Evolutionary conservation across 2,888 invertebrate species (phyloP).

Genomic region (Trissolcus brochymenae): DNA sequence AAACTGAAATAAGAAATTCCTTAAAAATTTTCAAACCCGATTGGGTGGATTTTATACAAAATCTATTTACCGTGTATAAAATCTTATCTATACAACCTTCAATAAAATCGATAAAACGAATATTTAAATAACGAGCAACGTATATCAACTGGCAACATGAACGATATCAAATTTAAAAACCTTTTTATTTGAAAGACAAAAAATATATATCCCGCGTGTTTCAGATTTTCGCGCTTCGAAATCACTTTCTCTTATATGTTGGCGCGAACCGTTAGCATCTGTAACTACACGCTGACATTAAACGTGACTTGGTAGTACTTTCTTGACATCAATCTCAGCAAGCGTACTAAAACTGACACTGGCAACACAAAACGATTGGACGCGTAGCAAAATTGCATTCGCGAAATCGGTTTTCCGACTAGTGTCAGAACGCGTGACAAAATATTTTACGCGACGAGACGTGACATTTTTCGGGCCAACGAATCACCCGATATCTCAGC

Average conservation of each 20-base stretch:
- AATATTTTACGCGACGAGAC: conserved; percentile 13
- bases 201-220: too few relatives aligned
- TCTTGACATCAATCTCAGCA: conserved; percentile 14
- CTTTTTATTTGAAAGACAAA: too few relatives aligned
- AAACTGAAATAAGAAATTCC: too few relatives aligned
- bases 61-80: too few relatives aligned
- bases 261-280: conserved; percentile 5
- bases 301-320: conserved; percentile 19
- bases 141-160: not conserved
- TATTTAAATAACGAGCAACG: not conserved
- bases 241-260: conserved; percentile 26
- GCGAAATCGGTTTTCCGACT: not conserved
- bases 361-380: conserved; percentile 2
- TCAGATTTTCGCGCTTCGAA: conserved; percentile 12
- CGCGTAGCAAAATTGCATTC: conserved; percentile 18
- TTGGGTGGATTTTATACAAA: too few relatives aligned
- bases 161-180: too few relatives aligned
- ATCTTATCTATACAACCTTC: too few relatives aligned
- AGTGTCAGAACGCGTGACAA: conserved; percentile 14
- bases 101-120: too few relatives aligned
- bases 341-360: conserved; percentile 10
- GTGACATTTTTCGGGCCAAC: conserved; percentile 24
- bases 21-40: too few relatives aligned
- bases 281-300: conserved; percentile 16
- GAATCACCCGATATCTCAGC: conserved; percentile 50